Evolutionary conservation across 30 jellyfish, hydroid and myxozoan genomes (phyloP).

Genomic region (Turritopsis dohrnii): DNA sequence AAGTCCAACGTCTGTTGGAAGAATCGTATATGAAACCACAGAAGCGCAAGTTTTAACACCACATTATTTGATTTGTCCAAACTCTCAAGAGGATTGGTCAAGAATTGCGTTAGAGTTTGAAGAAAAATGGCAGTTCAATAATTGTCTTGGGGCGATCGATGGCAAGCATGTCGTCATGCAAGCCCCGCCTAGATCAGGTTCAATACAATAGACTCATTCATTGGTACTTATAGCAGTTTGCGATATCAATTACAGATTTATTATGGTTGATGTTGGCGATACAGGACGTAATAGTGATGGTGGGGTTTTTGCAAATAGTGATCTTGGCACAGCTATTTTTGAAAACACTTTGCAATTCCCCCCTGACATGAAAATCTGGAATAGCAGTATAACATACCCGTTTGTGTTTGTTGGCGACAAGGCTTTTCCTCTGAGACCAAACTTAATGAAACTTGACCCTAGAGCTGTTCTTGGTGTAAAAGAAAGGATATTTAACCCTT

Average conservation of each 20-base stretch:
- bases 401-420: conserved; percentile 61
- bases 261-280: conserved; percentile 37
- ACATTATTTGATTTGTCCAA: neutral
- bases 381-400: conserved; percentile 42
- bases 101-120: neutral
- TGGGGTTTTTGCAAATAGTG: conserved; percentile 55
- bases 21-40: too few species aligned
- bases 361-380: conserved; percentile 39
- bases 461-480: conserved; percentile 38
- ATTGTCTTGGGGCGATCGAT: conserved; percentile 10
- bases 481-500: conserved; percentile 33
- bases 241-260: too few species aligned
- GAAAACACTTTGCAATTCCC: conserved; percentile 49
- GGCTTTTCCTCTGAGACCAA: conserved; percentile 69
- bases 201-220: conserved; percentile 14
- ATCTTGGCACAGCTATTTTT: conserved; percentile 40
- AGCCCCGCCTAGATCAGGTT: conserved; percentile 1
- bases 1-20: conserved; percentile 4
- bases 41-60: too few species aligned
- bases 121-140: conserved; percentile 3
- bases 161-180: too few species aligned
- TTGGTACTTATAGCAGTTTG: conserved; percentile 40
- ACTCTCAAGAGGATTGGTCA: conserved; percentile 5
- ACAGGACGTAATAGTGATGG: conserved; percentile 39
- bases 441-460: conserved; percentile 54